Conservation (phyloP, 2,888 invertebrate genomes). For the Halictus ligatus region DNA sequence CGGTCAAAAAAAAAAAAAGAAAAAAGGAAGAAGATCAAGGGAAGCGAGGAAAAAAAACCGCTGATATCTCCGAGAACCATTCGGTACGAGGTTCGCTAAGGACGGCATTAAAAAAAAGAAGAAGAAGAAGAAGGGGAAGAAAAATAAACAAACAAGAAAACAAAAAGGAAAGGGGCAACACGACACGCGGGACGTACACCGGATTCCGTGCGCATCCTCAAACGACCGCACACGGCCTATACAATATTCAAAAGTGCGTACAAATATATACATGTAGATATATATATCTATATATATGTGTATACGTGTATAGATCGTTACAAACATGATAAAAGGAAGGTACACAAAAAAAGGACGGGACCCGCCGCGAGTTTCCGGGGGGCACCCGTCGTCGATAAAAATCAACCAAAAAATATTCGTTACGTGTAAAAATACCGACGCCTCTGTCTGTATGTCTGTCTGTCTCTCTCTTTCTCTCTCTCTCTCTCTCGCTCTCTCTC, state of each 20-base stretch:
- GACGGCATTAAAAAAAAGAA: slow-evolving; percentile 18
- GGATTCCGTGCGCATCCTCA: slow-evolving; percentile 55
- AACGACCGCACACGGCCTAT: slow-evolving; percentile 60
- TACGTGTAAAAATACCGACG: slow-evolving; percentile 57
- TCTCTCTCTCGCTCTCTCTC: not conserved
- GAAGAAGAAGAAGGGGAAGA: not conserved
- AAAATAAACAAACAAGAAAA: not conserved
- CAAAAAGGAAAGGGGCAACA: slow-evolving; percentile 36
- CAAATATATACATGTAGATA: slow-evolving; percentile 59
- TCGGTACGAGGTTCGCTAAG: slow-evolving; percentile 31
- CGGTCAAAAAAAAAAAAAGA: not conserved
- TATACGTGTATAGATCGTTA: slow-evolving; percentile 63
- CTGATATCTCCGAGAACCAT: slow-evolving; percentile 33
- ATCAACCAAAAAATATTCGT: slow-evolving; percentile 59
- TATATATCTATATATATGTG: slow-evolving; percentile 33
- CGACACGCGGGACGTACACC: slow-evolving; percentile 41
- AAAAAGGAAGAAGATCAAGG: too few relatives aligned
- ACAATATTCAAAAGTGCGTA: slow-evolving; percentile 66
- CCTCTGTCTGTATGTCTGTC: slow-evolving; percentile 11
- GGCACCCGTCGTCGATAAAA: slow-evolving; percentile 61
- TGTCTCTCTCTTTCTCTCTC: not conserved
- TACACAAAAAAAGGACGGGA: slow-evolving; percentile 63
- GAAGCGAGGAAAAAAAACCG: not conserved
- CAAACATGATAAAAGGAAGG: slow-evolving; percentile 67
- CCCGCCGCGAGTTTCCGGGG: slow-evolving; percentile 49